Evolutionary conservation across 2,888 invertebrate species (phyloP), one percentile per base, ranked within the genome.

Genomic region (Diaphora mendica): DNA sequence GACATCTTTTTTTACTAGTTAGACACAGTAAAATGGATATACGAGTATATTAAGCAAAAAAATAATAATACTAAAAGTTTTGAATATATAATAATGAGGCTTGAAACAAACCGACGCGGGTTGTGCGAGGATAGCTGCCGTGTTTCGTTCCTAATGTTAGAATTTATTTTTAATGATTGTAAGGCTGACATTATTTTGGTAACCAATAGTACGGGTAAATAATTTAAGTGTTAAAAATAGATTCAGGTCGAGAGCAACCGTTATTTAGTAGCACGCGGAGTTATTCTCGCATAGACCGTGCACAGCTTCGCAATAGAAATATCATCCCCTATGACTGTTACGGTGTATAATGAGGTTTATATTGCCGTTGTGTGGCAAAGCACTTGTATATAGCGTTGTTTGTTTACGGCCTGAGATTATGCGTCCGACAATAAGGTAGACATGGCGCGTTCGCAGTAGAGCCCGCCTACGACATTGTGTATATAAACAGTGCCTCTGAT

Each of bases 181-280:
- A 93, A 94, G 94, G 94, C 94, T 94, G 94, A 94, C 92, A 79
- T 80, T 75, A 73, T 70, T 84, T 90, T 88, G 86, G 87, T 89
- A 91, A 91, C 88, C 89, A 90, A 92, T 89, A 91, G 88, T 94
- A 94, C 94, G 94, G 94, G 94, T 94, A 93, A 86, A 86, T 88
- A 90, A 86, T 89, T 88, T 88, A 88, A 89, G 87, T 86, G 83
- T 85, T 86, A 79, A 79, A 84, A 80, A 79, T 81, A 76, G 85
- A 87, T 86, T 87, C 88, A 85, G 85, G 86, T 87, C 84, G 87
- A 77, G 80, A 82, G 80, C 82, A 82, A 77, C 81, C 78, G 84
- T 86, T 82, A 79, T 81, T 80, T 79, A 75, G 76, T 78, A 78
- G 64, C 90, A 85, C 90, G 92, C 85, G 78, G 83, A 90, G 93